Percentiles rank a stretch among this genome's conserved stretches.
Evolutionary conservation across 2,113 vertebrate genomes (phyloP).

Genomic region (Dolichallabes microphthalmus): DNA sequence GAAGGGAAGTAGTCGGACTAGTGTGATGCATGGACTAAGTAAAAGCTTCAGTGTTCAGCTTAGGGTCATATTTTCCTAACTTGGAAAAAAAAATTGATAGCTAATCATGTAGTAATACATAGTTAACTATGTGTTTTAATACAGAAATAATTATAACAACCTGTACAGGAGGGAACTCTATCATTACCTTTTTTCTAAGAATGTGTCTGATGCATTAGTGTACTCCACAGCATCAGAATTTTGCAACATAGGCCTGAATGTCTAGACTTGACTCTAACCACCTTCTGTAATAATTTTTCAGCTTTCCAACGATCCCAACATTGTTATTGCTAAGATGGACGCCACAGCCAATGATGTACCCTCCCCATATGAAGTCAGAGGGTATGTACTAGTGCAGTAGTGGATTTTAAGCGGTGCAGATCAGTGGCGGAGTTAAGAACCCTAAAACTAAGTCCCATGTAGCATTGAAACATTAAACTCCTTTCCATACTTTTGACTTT

Average conservation of each 20-base stretch:
- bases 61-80: not conserved
- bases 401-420: not conserved
- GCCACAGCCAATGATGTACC: constrained; percentile 98
- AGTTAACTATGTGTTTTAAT: not conserved
- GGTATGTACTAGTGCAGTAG: constrained; percentile 72
- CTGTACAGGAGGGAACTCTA: not conserved
- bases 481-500: not conserved
- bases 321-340: constrained; percentile 97
- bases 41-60: not conserved
- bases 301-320: constrained; percentile 85
- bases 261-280: not conserved
- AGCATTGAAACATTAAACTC: not conserved
- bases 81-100: not conserved
- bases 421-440: not conserved
- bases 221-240: too few species aligned
- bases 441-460: not conserved
- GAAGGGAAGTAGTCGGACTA: not conserved
- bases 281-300: constrained; percentile 58
- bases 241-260: not conserved
- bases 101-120: not conserved
- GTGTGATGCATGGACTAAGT: not conserved
- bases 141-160: not conserved
- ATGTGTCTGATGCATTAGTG: not conserved
- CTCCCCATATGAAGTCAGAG: constrained; percentile 91
- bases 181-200: not conserved